These are phyloP conservation scores for Amblyopsis rosae DNA, from an alignment of 2,113 vertebrate species.

Conservation along the genomic window DNA sequence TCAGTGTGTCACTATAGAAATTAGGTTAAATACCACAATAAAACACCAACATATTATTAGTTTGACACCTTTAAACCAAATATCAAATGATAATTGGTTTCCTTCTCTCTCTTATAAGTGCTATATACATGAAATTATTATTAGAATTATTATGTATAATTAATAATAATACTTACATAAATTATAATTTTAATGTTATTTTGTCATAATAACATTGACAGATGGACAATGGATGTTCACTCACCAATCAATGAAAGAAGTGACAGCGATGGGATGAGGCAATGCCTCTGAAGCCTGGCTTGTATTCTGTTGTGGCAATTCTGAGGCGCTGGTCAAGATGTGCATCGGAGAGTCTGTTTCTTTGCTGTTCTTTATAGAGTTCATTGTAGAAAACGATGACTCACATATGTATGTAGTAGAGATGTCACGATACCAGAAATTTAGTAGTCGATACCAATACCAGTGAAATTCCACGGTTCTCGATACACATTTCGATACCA, in stretches of 20 bases:
- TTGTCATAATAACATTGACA: background rate
- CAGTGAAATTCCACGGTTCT: too few relatives aligned
- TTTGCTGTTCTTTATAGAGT: background rate
- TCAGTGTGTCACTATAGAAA: background rate
- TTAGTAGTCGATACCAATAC: too few relatives aligned
- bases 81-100: background rate
- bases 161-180: background rate
- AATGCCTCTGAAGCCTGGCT: background rate
- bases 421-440: background rate
- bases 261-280: constrained; percentile 4
- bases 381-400: constrained; percentile 17
- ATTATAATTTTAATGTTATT: background rate
- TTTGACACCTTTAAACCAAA: background rate
- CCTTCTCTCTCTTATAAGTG: background rate
- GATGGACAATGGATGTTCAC: background rate
- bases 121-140: background rate
- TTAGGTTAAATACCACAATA: background rate
- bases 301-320: background rate
- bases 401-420: constrained; percentile 28
- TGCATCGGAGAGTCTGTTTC: constrained; percentile 1
- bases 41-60: background rate
- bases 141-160: background rate
- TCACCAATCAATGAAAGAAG: constrained; percentile 3
- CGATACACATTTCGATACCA: too few relatives aligned
- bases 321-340: background rate